These are phyloP conservation scores for Peromyscus nudipes DNA, from an alignment of 2,797 vertebrate genomes.

Conservation along the genomic window DNA sequence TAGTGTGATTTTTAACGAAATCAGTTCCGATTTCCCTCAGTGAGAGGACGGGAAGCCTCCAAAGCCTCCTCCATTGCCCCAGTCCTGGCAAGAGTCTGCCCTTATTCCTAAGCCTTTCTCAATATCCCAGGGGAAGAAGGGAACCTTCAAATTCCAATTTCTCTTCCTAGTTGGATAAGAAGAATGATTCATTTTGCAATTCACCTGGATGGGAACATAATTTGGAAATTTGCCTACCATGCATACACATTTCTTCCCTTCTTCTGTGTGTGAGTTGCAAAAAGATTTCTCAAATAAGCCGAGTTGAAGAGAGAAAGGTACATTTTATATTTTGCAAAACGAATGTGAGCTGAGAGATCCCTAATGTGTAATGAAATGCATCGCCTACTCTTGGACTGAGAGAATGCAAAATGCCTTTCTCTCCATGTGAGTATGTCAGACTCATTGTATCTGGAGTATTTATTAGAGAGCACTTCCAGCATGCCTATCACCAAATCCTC, in stretches of 20 bases:
- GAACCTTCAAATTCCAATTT: neutral
- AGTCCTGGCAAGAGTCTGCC: neutral
- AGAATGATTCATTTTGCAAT: neutral
- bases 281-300: conserved; percentile 36
- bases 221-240: conserved; percentile 35
- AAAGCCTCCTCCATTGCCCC: neutral
- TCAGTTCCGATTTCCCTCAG: neutral
- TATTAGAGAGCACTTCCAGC: conserved; percentile 17
- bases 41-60: neutral
- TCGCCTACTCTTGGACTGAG: neutral
- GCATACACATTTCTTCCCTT: neutral
- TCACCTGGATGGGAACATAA: neutral
- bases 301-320: neutral
- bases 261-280: neutral
- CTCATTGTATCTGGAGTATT: neutral
- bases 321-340: conserved; percentile 18
- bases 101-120: neutral
- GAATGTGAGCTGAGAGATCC: neutral
- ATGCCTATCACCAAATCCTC: neutral
- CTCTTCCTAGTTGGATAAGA: conserved; percentile 14
- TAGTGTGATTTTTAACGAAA: neutral
- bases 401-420: conserved; percentile 2
- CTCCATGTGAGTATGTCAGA: neutral
- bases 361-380: neutral
- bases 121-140: neutral